phyloP scores from a whole-genome alignment of 1,140 invertebrate genomes.

The Lepidurus packardi region DNA sequence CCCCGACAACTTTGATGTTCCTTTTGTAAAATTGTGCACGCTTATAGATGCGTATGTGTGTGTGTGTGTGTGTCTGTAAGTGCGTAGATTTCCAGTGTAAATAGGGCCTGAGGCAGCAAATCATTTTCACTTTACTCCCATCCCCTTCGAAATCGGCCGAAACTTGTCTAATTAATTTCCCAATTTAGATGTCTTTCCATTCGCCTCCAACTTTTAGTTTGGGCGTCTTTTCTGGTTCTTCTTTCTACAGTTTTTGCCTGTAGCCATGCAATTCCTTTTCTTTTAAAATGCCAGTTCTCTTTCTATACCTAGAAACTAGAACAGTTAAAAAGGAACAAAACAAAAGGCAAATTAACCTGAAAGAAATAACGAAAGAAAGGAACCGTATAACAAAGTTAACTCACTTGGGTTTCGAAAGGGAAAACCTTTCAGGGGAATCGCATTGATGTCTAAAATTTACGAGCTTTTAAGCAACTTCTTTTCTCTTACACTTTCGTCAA shows the following conservation, averaged over 20 bases:
- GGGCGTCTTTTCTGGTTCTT: no score
- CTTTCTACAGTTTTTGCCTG: no score
- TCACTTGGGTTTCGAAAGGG: neutral
- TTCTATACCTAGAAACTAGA: no score
- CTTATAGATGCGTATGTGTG: neutral
- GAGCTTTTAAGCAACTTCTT: neutral
- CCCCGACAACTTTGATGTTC: no score
- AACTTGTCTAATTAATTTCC: neutral
- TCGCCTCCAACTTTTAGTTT: no score
- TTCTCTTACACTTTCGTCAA: neutral
- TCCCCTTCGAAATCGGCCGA: neutral
- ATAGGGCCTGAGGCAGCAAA: neutral
- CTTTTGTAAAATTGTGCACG: neutral
- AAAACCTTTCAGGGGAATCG: neutral
- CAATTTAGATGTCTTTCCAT: no score
- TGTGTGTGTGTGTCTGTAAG: constrained; percentile 17
- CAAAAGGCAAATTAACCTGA: no score
- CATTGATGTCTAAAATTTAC: neutral
- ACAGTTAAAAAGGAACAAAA: no score
- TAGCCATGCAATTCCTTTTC: no score
- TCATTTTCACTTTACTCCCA: neutral
- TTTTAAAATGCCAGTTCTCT: no score
- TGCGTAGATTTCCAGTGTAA: neutral
- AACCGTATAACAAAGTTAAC: neutral
- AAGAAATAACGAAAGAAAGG: no score